Percentiles rank a stretch among this genome's conserved stretches.
Evolutionary conservation across 1,140 invertebrate species (phyloP).

Genomic region (Psilanteris sp.): DNA sequence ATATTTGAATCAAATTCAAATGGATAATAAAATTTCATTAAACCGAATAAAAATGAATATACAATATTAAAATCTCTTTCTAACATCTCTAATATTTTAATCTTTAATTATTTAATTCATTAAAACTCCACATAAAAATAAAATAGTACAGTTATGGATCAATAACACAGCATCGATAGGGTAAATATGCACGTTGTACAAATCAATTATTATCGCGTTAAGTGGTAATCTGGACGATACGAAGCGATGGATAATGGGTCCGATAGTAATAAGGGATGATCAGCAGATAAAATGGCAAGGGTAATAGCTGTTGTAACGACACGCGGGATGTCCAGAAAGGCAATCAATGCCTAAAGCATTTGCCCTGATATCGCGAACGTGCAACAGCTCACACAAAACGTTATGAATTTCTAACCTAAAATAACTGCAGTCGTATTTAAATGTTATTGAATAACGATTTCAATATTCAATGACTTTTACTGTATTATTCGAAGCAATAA

Average conservation of each 20-base stretch:
- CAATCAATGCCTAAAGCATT: slow-evolving; percentile 64
- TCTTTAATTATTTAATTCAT: no score
- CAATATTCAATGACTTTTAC: no score
- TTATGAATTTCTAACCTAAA: slow-evolving; percentile 24
- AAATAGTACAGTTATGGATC: slow-evolving; percentile 14
- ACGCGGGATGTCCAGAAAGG: slow-evolving; percentile 48
- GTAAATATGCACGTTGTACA: slow-evolving; percentile 53
- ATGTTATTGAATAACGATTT: slow-evolving; percentile 28
- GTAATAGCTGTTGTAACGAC: slow-evolving; percentile 60
- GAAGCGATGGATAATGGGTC: slow-evolving; percentile 61
- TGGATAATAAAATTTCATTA: no score
- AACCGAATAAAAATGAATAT: no score
- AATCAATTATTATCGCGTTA: slow-evolving; percentile 66
- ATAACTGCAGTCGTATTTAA: slow-evolving; percentile 47
- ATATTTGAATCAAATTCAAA: no score
- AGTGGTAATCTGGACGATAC: slow-evolving; percentile 63
- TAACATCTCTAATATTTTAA: no score
- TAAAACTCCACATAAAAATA: no score
- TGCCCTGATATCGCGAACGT: slow-evolving; percentile 55
- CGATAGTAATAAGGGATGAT: slow-evolving; percentile 65
- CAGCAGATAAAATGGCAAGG: slow-evolving; percentile 56
- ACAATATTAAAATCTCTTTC: no score
- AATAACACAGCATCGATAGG: no score
- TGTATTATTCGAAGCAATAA: no score
- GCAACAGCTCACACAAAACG: slow-evolving; percentile 49